Base-by-base conservation (phyloP, 2,888 invertebrate genomes). In the Biston betularia region DNA sequence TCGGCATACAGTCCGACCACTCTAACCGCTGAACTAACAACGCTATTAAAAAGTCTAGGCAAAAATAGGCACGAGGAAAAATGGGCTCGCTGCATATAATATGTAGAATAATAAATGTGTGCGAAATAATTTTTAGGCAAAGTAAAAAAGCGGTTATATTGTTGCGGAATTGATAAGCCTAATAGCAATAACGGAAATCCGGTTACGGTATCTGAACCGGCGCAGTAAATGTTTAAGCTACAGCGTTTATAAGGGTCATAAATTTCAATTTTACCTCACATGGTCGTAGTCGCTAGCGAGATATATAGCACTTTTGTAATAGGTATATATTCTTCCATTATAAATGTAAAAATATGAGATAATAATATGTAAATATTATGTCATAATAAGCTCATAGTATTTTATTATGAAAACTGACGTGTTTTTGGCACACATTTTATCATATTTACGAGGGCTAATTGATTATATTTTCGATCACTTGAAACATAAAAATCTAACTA, bases 61-160 rank as follows among this genome's bases (percentile, higher is more conserved):
- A 73, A 76, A 76, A 76, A 74, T 64, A 72, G 75, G 73, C 59
- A 59, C 58, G 64, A 72, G 38, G 71, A 71, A 76, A 73, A 69
- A 70, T 38, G n/a, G n/a, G 65, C 40, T 49, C 15, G 66, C 63
- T 59, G 57, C 44, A 59, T 66, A 60, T 50, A n/a, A n/a, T n/a
- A n/a, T n/a, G n/a, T n/a, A 52, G 69, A 72, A 73, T 72, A 69
- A 68, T 42, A 70, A 69, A 71, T 68, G 54, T 50, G 44, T 24
- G 35, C 52, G 56, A 63, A 46, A n/a, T 56, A 61, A 35, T 58
- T 65, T 69, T 55, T 15, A 57, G 15, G 6, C 52, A 3, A 54
- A 59, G 54, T 55, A 61, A 53, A 55, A 64, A 58, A 65, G 46
- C 15, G 40, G 66, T 60, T 64, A 60, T 60, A 69, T 65, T 65